Percentiles rank a stretch among this genome's conserved stretches.
Evolutionary conservation across 2,113 vertebrate species (phyloP).

Genomic region (Anarhynchus alexandrinus): DNA sequence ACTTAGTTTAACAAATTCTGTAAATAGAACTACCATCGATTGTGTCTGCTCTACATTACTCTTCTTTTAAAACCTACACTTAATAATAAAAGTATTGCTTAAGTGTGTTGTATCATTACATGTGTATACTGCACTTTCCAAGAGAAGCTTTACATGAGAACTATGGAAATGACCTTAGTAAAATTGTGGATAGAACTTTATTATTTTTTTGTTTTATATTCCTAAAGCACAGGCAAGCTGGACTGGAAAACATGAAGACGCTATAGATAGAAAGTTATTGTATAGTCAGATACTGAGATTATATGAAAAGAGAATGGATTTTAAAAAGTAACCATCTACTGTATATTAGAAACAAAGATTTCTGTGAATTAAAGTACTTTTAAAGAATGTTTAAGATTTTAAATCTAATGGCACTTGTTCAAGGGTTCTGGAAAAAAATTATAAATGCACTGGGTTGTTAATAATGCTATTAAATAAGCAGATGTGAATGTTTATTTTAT

Average conservation of each 20-base stretch:
- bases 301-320: slow-evolving; percentile 73
- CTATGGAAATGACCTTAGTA: slow-evolving; percentile 66
- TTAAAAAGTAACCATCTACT: slow-evolving; percentile 70
- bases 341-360: slow-evolving; percentile 75
- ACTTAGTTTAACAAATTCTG: slow-evolving; percentile 67
- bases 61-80: slow-evolving; percentile 59
- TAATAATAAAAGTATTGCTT: slow-evolving; percentile 68
- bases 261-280: slow-evolving; percentile 73
- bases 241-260: slow-evolving; percentile 41
- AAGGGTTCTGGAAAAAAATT: slow-evolving; percentile 50
- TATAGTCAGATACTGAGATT: slow-evolving; percentile 73
- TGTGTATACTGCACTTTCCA: slow-evolving; percentile 70
- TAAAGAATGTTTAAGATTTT: slow-evolving; percentile 74
- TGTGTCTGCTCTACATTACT: slow-evolving; percentile 58
- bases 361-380: slow-evolving; percentile 80
- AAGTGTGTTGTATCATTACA: slow-evolving; percentile 66
- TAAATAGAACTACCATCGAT: slow-evolving; percentile 61
- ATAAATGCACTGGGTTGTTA: slow-evolving; percentile 29
- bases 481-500: slow-evolving; percentile 45
- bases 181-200: slow-evolving; percentile 69
- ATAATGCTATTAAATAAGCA: slow-evolving; percentile 54
- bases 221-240: slow-evolving; percentile 65
- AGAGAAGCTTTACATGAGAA: slow-evolving; percentile 66
- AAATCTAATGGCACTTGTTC: slow-evolving; percentile 67
- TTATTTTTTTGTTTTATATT: slow-evolving; percentile 70